Evolutionary conservation across 2,113 vertebrate species (phyloP), one percentile per base, ranked within the genome.

Genomic region (Cynocephalus volans): DNA sequence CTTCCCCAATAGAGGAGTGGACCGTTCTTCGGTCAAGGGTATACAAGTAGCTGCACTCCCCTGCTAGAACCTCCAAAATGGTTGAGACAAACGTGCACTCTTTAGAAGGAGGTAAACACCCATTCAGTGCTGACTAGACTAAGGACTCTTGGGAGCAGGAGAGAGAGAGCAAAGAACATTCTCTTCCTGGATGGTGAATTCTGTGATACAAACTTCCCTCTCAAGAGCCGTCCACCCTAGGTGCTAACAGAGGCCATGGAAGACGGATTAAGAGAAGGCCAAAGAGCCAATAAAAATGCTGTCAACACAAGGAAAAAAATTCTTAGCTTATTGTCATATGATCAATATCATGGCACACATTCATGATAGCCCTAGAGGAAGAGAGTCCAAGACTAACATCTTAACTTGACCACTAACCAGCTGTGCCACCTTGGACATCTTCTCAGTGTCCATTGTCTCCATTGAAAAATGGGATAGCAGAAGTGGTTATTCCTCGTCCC

Each of bases 81-180:
- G 60, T 0, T 0, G 33, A 82, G 54, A 69, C 18, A 2, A 50
- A 15, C 0, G 0, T 2, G n/a, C 0, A 4, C 17, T 56, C 36
- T 81, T 41, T 3, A 23, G 79, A 45, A 76, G 62, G 36, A 52
- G 54, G 19, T 14, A 15, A 31, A 52, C 33, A 13, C n/a, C 58
- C 41, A 15, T 3, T 48, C 58, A 0, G 0, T 10, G 21, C 28
- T 1, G 4, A 33, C 4, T 14, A n/a, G 1, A 21, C 0, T 2
- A 5, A 13, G 36, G 45, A 31, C 23, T 4, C 56, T 18, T 13
- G 2, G 62, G 6, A 52, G 21, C 33, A 23, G 12, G 24, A 28
- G 6, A 6, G 36, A 72, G 36, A 45, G 3, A 2, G 65, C 33
- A 23, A 52, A 84, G 72, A 45, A 73, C 50, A 1, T 18, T 0